A percentile compares a stretch with the other conserved stretches of the same genome.
Evolutionary conservation across 37 sponge, comb jelly and placozoan species (phyloP).

Genomic region (Petrosia ficiformis): DNA sequence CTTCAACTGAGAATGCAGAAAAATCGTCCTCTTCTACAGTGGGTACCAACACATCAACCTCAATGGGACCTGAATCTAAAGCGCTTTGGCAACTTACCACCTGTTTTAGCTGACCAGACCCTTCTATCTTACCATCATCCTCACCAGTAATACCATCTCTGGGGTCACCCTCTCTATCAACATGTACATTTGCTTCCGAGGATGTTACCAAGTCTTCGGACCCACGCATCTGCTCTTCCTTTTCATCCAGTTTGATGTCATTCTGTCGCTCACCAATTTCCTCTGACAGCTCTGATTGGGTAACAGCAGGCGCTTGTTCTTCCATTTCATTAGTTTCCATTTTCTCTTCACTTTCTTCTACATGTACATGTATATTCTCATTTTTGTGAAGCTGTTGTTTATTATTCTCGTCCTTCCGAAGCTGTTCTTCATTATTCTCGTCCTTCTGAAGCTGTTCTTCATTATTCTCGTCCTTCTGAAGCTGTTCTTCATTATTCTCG

Average conservation of each 20-base stretch:
- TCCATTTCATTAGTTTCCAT: neutral
- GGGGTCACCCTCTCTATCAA: no score
- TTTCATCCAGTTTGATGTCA: no score
- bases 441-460: no score
- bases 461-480: no score
- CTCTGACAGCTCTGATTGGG: no score
- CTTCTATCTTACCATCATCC: neutral
- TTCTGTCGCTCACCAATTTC: no score
- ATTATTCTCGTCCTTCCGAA: no score
- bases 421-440: no score
- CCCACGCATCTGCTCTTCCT: neutral
- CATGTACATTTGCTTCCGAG: neutral
- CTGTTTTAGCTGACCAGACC: neutral
- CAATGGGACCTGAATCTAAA: conserved; percentile 40
- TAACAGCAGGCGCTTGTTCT: no score
- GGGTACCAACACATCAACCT: conserved; percentile 57
- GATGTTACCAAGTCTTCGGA: neutral
- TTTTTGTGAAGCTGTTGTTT: no score
- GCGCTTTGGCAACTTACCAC: neutral
- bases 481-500: no score
- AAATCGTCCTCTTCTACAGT: conserved; percentile 64
- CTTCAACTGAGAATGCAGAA: conserved; percentile 45
- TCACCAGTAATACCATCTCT: no score
- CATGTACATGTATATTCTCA: neutral
- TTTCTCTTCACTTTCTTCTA: neutral